Conservation (phyloP, 1,140 invertebrate genomes). For the Drosophila obscura region DNA sequence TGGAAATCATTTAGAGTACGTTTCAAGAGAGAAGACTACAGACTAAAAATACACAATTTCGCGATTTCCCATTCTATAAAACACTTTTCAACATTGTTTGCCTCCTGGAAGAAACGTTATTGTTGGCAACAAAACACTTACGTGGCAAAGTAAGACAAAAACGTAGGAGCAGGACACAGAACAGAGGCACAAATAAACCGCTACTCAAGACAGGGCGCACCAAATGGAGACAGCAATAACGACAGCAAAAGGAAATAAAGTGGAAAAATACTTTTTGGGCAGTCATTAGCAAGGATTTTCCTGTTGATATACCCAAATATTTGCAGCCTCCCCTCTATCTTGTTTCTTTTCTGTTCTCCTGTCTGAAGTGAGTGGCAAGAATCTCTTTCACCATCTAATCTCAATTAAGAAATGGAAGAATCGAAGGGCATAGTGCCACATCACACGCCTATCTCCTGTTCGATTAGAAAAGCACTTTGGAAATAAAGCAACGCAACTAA, state of each 20-base stretch:
- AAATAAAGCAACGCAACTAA: not conserved
- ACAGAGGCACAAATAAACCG: slow-evolving; percentile 23
- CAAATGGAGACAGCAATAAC: slow-evolving; percentile 38
- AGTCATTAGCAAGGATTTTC: slow-evolving; percentile 46
- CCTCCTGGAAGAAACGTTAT: not conserved
- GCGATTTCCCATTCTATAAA: not conserved
- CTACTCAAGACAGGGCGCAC: not conserved
- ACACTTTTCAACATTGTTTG: no score
- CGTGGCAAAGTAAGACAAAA: no score
- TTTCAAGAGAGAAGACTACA: not conserved
- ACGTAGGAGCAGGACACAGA: no score
- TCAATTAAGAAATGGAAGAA: slow-evolving; percentile 7
- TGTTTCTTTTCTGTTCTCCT: not conserved
- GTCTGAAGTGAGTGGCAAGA: slow-evolving; percentile 8
- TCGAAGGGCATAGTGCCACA: no score
- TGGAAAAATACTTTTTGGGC: slow-evolving; percentile 48
- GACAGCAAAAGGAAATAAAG: slow-evolving; percentile 44
- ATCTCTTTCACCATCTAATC: slow-evolving; percentile 33
- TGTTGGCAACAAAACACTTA: no score
- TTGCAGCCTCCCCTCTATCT: no score
- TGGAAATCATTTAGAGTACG: no score
- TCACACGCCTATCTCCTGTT: slow-evolving; percentile 1
- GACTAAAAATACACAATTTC: not conserved
- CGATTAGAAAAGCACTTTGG: slow-evolving; percentile 30
- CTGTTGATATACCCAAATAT: not conserved